Base-by-base conservation (phyloP, 2,113 vertebrate species). In the Caranx melampygus region DNA sequence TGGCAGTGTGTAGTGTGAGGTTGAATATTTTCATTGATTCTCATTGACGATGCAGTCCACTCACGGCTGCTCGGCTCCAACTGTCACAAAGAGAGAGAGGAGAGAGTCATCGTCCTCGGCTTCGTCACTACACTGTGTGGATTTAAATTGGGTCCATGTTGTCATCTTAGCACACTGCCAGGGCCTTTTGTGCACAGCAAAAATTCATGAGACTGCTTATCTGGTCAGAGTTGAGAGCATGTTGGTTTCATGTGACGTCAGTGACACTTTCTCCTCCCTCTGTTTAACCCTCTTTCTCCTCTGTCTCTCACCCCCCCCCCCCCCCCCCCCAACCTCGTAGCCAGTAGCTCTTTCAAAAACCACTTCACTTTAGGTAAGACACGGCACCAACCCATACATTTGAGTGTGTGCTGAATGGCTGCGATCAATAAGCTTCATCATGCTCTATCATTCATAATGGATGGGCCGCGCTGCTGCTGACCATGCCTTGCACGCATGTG, bases 321-420 rank as follows among this genome's bases (percentile, higher is more conserved):
- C 42, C 59, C n/a, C n/a, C n/a, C n/a, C n/a, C n/a, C n/a, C n/a
- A n/a, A 66, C 75, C 81, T 82, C 62, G 74, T 91, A 96, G 96
- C 95, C 91, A 96, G 94, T 94, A 94, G 93, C 95, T 95, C 95
- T 90, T 95, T 96, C 91, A 96, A 95, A 93, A 96, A 95, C 94
- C 95, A 95, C 94, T 96, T 95, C 93, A 95, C 95, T 85, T 95
- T 96, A 91, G 96, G 96, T 96, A 94, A 95, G 94, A 86, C 74
- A 42, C 51, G 44, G 78, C 75, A 45, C 72, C 67, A 6, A 11
- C 67, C 6, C 51, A 66, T 58, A 71, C 75, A 64, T 87, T 37
- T 84, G 86, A 68, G 58, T 88, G 82, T 90, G 80, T 82, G 83
- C 60, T 81, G 85, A 82, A 34, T 87, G 88, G 65, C 75, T 91